Percentiles rank a stretch among this genome's conserved stretches.
These are phyloP conservation scores for Xerus inauris DNA, from an alignment of 2,113 vertebrate genomes.

Conservation along the genomic window DNA sequence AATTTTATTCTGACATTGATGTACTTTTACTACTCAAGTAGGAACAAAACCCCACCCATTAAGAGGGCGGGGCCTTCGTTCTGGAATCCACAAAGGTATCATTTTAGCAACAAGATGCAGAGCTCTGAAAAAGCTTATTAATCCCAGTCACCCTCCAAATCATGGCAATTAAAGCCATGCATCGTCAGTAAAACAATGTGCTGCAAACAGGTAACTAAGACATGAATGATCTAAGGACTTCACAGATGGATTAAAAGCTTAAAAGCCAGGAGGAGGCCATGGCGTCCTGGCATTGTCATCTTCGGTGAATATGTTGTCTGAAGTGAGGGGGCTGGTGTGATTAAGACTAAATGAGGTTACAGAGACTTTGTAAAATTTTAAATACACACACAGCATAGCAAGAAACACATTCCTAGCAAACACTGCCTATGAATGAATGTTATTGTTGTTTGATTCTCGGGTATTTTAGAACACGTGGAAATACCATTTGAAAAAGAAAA, in stretches of 20 bases:
- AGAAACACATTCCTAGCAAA: neutral
- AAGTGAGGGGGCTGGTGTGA: neutral
- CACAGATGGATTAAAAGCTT: constrained; percentile 35
- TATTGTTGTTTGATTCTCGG: neutral
- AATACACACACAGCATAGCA: neutral
- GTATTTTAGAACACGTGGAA: neutral
- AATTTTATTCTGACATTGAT: neutral
- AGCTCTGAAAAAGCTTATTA: neutral
- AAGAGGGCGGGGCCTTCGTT: neutral
- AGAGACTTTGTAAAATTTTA: neutral
- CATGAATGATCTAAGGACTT: constrained; percentile 11
- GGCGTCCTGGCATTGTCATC: neutral
- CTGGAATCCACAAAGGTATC: neutral
- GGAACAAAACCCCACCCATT: neutral
- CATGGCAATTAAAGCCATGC: neutral
- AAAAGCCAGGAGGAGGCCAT: neutral
- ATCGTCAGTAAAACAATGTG: neutral
- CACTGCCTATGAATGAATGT: neutral
- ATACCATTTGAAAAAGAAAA: neutral
- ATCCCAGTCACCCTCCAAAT: neutral
- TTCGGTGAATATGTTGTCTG: neutral
- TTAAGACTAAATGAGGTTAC: neutral
- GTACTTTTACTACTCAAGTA: neutral
- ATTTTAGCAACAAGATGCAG: neutral
- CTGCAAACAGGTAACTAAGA: neutral